These are phyloP conservation scores for Mythimna ferrago DNA, from an alignment of 2,888 invertebrate species.

Conservation along the genomic window DNA sequence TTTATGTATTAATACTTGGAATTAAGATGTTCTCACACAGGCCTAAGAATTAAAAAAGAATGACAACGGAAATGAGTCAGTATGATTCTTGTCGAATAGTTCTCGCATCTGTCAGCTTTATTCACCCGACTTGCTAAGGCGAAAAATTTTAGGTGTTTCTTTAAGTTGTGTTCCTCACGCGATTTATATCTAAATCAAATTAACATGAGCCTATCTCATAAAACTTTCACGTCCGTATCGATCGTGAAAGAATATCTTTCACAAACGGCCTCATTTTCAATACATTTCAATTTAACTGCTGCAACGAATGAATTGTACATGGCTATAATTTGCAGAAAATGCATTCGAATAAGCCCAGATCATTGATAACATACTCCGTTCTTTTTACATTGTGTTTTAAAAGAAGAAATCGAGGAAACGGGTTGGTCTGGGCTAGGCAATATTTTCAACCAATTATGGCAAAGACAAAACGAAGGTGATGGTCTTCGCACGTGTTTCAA, in stretches of 20 bases:
- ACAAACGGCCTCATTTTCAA: slow-evolving; percentile 53
- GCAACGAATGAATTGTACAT: slow-evolving; percentile 57
- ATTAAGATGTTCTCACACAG: slow-evolving; percentile 52
- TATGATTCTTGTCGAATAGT: slow-evolving; percentile 52
- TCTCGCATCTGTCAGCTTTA: slow-evolving; percentile 49
- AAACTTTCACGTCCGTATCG: slow-evolving; percentile 24
- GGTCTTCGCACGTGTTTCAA: slow-evolving; percentile 23
- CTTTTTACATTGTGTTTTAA: slow-evolving; percentile 48
- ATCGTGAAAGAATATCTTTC: slow-evolving; percentile 50
- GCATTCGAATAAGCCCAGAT: slow-evolving; percentile 49
- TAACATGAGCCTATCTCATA: slow-evolving; percentile 30
- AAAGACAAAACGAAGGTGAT: slow-evolving; percentile 25
- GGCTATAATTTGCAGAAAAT: slow-evolving; percentile 60
- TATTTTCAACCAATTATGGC: slow-evolving; percentile 52
- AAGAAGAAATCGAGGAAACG: slow-evolving; percentile 36
- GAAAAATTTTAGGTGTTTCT: slow-evolving; percentile 31
- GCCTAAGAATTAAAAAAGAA: slow-evolving; percentile 52
- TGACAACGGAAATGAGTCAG: slow-evolving; percentile 60
- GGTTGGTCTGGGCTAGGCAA: slow-evolving; percentile 23
- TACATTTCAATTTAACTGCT: slow-evolving; percentile 49
- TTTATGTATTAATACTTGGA: slow-evolving; percentile 57
- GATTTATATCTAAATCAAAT: slow-evolving; percentile 40
- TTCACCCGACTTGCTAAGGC: slow-evolving; percentile 6
- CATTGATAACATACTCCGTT: slow-evolving; percentile 57
- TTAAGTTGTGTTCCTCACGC: slow-evolving; percentile 26